Evolutionary conservation across 2,797 vertebrate species (phyloP).

Genomic region (Hozukius guyotensis): DNA sequence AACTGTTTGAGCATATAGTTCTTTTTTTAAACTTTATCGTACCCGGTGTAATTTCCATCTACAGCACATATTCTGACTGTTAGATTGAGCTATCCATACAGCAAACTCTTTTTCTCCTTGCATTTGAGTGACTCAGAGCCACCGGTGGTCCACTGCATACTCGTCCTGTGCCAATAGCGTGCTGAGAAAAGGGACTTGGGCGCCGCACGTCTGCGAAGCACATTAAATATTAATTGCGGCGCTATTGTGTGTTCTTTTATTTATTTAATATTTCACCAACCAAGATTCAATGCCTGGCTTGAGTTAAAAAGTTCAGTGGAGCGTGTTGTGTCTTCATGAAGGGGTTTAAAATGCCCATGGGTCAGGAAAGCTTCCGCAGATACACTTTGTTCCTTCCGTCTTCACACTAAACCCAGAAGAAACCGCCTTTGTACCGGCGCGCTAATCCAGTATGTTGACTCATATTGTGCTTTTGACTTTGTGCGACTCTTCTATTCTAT

Average conservation of each 20-base stretch:
- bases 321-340: slow-evolving; percentile 34
- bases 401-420: slow-evolving; percentile 9
- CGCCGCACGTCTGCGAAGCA: slow-evolving; percentile 13
- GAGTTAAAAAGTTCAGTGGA: slow-evolving; percentile 63
- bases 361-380: slow-evolving; percentile 37
- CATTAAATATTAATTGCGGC: slow-evolving; percentile 71
- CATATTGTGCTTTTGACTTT: slow-evolving; percentile 2
- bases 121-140: slow-evolving; percentile 39
- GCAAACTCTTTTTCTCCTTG: slow-evolving; percentile 13
- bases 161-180: slow-evolving; percentile 50
- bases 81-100: slow-evolving; percentile 17
- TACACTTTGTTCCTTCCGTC: slow-evolving; percentile 34
- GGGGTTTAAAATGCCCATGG: slow-evolving; percentile 46
- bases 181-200: slow-evolving; percentile 35
- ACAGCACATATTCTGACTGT: slow-evolving; percentile 29
- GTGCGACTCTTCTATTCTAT: neutral
- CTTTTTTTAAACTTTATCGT: neutral
- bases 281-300: slow-evolving; percentile 20
- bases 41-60: slow-evolving; percentile 13
- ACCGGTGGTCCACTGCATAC: slow-evolving; percentile 29
- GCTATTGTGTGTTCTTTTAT: slow-evolving; percentile 59
- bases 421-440: neutral
- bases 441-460: slow-evolving; percentile 13
- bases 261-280: slow-evolving; percentile 57
- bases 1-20: neutral